Evolutionary conservation across 2,888 invertebrate genomes (phyloP).

Genomic region (Volucella inflata): DNA sequence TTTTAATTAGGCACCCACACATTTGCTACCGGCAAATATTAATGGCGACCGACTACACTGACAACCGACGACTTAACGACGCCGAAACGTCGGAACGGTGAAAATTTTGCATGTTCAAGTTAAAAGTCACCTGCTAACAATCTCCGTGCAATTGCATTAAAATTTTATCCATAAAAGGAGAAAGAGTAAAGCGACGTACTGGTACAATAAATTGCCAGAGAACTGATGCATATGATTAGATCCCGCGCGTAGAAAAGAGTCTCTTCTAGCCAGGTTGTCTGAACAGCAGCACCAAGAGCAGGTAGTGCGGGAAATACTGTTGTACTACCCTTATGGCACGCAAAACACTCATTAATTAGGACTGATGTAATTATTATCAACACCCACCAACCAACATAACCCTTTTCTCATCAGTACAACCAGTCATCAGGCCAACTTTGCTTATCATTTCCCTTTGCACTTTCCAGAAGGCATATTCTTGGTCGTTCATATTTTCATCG

Average conservation of each 20-base stretch:
- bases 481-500: constrained; percentile 38
- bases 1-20: constrained; percentile 65
- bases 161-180: constrained; percentile 49
- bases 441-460: constrained; percentile 58
- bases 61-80: constrained; percentile 22
- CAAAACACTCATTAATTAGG: constrained; percentile 75
- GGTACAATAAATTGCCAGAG: constrained; percentile 64
- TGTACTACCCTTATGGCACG: constrained; percentile 71
- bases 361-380: constrained; percentile 74
- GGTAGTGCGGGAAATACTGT: constrained; percentile 49
- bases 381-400: constrained; percentile 51
- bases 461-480: constrained; percentile 39
- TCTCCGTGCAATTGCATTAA: constrained; percentile 57
- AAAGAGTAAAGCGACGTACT: constrained; percentile 23
- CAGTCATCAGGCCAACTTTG: constrained; percentile 30
- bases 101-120: background rate
- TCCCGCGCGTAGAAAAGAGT: constrained; percentile 12
- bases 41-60: background rate
- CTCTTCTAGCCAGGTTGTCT: constrained; percentile 37
- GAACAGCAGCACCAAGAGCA: constrained; percentile 25
- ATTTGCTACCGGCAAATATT: constrained; percentile 42
- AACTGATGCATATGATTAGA: constrained; percentile 74
- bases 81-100: background rate
- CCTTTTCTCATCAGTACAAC: constrained; percentile 7
- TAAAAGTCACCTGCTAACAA: constrained; percentile 50